These are phyloP conservation scores for Tetragonula clypearis DNA, from an alignment of 1,140 invertebrate genomes.

Conservation along the genomic window DNA sequence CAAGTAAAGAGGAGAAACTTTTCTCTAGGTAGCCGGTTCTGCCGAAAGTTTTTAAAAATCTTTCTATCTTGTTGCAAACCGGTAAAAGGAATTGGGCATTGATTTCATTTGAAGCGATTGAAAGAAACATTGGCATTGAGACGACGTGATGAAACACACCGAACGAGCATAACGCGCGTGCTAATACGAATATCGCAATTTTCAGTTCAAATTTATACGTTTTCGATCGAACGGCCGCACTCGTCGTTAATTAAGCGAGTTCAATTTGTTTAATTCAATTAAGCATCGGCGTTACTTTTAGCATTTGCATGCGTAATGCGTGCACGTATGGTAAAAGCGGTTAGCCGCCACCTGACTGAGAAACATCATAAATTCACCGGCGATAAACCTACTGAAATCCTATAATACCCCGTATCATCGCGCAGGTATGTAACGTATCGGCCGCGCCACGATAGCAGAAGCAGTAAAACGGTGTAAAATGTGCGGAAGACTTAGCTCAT, in stretches of 20 bases:
- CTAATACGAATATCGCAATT: background rate
- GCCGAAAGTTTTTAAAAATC: background rate
- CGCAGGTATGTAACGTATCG: background rate
- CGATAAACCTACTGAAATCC: constrained; percentile 33
- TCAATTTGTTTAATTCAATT: constrained; percentile 8
- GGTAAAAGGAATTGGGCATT: too few relatives aligned
- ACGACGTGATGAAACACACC: too few relatives aligned
- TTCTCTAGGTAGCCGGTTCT: too few relatives aligned
- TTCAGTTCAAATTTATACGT: background rate
- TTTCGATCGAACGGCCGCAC: background rate
- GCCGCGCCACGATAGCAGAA: background rate
- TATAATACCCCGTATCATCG: constrained; percentile 26
- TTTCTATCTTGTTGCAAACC: background rate
- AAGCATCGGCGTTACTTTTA: background rate
- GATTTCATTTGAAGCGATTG: too few relatives aligned
- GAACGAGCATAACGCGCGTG: background rate
- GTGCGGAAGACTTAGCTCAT: background rate
- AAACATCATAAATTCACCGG: constrained; percentile 32
- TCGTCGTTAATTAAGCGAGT: background rate
- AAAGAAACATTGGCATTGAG: too few relatives aligned
- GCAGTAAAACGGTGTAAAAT: background rate
- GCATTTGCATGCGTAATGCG: background rate
- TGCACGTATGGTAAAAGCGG: background rate
- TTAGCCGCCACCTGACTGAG: background rate
- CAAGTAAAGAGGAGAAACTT: background rate